Evolutionary conservation across 2,797 vertebrate species (phyloP).

Genomic region (Pangasius djambal): DNA sequence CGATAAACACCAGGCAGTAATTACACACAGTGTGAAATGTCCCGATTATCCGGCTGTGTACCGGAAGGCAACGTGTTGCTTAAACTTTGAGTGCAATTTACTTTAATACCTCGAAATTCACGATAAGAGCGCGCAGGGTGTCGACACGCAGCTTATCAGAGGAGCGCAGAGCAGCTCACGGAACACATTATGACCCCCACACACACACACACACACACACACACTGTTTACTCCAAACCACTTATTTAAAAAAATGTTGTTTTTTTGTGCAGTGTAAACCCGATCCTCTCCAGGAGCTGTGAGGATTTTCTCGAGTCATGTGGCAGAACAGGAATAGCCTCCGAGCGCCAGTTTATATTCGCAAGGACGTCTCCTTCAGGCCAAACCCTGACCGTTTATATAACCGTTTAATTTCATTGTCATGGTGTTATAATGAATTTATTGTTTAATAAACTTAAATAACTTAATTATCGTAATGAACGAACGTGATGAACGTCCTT

Average conservation of each 20-base stretch:
- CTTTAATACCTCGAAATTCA: too few relatives aligned
- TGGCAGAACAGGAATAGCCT: background rate
- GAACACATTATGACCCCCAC: background rate
- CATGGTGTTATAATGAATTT: too few relatives aligned
- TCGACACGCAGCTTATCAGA: constrained; percentile 37
- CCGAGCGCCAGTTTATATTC: too few relatives aligned
- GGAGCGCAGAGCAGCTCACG: constrained; percentile 1
- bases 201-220: background rate
- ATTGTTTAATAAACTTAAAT: too few relatives aligned
- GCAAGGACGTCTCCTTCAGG: too few relatives aligned
- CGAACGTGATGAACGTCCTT: background rate
- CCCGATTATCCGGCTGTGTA: background rate
- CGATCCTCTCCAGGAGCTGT: background rate
- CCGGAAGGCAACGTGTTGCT: background rate
- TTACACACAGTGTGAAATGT: background rate
- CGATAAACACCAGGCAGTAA: background rate
- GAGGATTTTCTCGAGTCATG: background rate
- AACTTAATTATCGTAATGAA: background rate
- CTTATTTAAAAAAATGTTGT: background rate
- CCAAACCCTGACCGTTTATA: background rate
- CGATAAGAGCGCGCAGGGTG: constrained; percentile 35
- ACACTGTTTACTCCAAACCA: background rate
- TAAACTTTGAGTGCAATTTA: background rate
- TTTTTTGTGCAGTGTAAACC: background rate
- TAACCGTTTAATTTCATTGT: background rate